phyloP scores from a whole-genome alignment of 2,113 vertebrate genomes.

The Eulemur macaco region DNA sequence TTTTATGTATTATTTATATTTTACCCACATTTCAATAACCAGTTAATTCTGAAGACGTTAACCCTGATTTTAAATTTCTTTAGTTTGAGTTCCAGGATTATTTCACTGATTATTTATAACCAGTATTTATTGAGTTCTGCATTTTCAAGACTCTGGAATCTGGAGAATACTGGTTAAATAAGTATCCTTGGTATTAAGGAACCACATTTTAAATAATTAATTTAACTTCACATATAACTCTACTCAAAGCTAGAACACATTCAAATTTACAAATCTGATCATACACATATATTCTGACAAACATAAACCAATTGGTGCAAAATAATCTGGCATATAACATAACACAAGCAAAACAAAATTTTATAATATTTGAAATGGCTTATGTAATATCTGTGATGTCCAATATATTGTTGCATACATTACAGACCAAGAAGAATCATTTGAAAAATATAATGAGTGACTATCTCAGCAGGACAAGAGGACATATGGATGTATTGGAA shows the following conservation, averaged over 20 bases:
- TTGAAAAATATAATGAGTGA: not conserved
- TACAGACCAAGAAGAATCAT: not conserved
- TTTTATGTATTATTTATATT: not conserved
- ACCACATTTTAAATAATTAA: not conserved
- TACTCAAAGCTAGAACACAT: not conserved
- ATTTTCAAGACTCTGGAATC: not conserved
- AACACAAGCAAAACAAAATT: not conserved
- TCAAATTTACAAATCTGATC: not conserved
- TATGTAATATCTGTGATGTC: not conserved
- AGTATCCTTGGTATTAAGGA: not conserved
- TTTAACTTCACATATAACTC: not conserved
- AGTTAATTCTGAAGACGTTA: not conserved
- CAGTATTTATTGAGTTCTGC: not conserved
- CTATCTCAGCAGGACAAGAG: not conserved
- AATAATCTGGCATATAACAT: not conserved
- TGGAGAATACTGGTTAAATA: not conserved
- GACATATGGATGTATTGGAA: not conserved
- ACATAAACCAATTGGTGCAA: not conserved
- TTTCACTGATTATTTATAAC: slow-evolving; percentile 1
- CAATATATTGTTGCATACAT: not conserved
- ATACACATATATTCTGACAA: not conserved
- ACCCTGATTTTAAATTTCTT: not conserved
- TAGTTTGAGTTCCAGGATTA: not conserved
- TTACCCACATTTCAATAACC: not conserved
- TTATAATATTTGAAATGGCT: not conserved